Percentiles rank a stretch among this genome's conserved stretches.
Evolutionary conservation across 2,797 vertebrate species (phyloP).

Genomic region (Mus caroli): DNA sequence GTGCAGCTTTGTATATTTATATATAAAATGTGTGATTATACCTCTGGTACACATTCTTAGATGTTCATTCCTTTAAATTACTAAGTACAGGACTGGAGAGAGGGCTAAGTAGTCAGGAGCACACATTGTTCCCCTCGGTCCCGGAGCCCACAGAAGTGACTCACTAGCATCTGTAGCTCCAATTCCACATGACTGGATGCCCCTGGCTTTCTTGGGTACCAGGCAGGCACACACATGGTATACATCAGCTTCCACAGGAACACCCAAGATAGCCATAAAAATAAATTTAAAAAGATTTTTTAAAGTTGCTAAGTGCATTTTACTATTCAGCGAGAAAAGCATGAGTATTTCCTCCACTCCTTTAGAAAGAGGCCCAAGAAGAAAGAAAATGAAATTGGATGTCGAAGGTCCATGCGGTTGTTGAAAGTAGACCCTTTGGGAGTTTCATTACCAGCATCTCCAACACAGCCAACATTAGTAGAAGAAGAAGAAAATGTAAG

Average conservation of each 20-base stretch:
- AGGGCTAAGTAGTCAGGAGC: no score
- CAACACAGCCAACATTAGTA: not conserved
- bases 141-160: no score
- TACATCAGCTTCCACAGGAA: not conserved
- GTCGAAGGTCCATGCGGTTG: slow-evolving; percentile 93
- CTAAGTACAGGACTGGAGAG: not conserved
- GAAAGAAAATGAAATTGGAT: slow-evolving; percentile 78
- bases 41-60: not conserved
- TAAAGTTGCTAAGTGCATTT: slow-evolving; percentile 17
- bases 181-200: not conserved
- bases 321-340: slow-evolving; percentile 34
- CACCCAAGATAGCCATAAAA: not conserved
- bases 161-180: not conserved
- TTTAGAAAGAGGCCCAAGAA: slow-evolving; percentile 86
- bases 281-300: not conserved
- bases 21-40: slow-evolving; percentile 7
- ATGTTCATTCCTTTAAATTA: not conserved
- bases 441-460: not conserved
- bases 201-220: not conserved
- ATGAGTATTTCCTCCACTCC: not conserved
- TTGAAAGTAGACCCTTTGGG: slow-evolving; percentile 87
- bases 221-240: not conserved
- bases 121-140: not conserved
- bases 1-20: not conserved
- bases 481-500: slow-evolving; percentile 86